Evolutionary conservation across 2,113 vertebrate genomes (phyloP).

Genomic region (Thalassoma bifasciatum): DNA sequence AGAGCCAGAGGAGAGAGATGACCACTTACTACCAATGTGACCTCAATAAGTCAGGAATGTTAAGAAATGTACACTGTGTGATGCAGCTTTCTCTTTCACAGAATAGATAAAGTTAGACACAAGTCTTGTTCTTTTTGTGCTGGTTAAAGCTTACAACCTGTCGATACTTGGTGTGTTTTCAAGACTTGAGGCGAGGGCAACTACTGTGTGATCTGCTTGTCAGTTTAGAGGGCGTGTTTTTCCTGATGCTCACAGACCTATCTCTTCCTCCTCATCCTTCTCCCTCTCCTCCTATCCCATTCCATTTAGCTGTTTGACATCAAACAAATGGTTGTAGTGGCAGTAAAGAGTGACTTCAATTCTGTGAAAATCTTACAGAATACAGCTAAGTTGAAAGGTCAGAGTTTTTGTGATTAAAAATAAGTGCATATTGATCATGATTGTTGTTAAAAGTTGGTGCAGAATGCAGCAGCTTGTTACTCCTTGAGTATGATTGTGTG

Average conservation of each 20-base stretch:
- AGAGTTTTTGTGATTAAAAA: constrained; percentile 1
- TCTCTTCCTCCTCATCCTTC: not conserved
- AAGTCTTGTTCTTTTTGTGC: constrained; percentile 50
- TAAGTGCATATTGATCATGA: not conserved
- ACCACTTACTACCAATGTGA: constrained; percentile 97
- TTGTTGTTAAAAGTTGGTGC: constrained; percentile 3
- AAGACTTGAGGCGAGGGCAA: constrained; percentile 45
- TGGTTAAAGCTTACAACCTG: constrained; percentile 39
- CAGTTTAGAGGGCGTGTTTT: constrained; percentile 18
- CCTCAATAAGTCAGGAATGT: constrained; percentile 32
- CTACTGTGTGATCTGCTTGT: constrained; percentile 26
- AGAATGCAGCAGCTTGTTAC: constrained; percentile 12
- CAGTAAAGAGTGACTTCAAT: constrained; percentile 3
- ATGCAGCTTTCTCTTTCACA: constrained; percentile 48
- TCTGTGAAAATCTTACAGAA: constrained; percentile 29
- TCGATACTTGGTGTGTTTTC: constrained; percentile 27
- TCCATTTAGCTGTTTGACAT: constrained; percentile 41
- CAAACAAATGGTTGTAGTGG: constrained; percentile 31
- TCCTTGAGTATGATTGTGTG: constrained; percentile 3
- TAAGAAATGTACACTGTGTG: constrained; percentile 52
- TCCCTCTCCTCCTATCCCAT: not conserved
- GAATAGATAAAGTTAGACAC: constrained; percentile 47
- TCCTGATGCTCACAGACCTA: constrained; percentile 17
- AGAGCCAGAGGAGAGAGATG: constrained; percentile 94
- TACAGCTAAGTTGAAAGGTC: not conserved